Evolutionary conservation across 2,797 vertebrate genomes (phyloP), one percentile per base, ranked within the genome.

Genomic region (Apogon talboti): DNA sequence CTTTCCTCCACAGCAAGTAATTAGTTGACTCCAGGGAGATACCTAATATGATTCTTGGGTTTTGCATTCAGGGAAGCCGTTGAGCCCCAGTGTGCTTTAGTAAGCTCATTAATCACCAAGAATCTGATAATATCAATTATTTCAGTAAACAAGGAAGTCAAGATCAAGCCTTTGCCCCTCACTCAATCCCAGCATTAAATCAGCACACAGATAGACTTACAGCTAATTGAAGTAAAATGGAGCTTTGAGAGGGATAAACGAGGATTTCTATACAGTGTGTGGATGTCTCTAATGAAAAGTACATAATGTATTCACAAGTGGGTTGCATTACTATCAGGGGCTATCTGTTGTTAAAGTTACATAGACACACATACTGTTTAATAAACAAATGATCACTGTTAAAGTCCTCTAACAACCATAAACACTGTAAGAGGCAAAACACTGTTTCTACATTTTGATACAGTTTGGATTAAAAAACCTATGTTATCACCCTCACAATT

Each of bases 41-140:
- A 30, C 40, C 6, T 68, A 70, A 78, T 42, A 65, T 79, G 52
- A 86, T 68, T 84, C 50, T 59, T 56, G 56, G 75, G 73, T 79
- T 88, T 84, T 72, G 64, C 37, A 78, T 86, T 74, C 49, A 74
- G 50, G 13, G 73, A 80, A 82, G 76, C 78, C 74, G 63, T 62
- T 86, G 57, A 88, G 61, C 81, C 58, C 47, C 52, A 50, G 48
- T 76, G 71, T 82, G 77, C 71, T 78, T 78, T 42, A 53, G 57
- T 84, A 90, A 89, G 83, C 83, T 78, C 71, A 72, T 88, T 89
- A 90, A 91, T 91, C 86, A 85, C 81, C 50, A 49, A 77, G 65
- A 89, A 86, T 89, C 79, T 87, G 81, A 89, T 89, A 66, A 87
- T 89, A 89, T 91, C 87, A 90, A 90, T 89, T 91, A 89, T 84